phyloP scores from a whole-genome alignment of 2,113 vertebrate genomes.

The Entelurus aequoreus region DNA sequence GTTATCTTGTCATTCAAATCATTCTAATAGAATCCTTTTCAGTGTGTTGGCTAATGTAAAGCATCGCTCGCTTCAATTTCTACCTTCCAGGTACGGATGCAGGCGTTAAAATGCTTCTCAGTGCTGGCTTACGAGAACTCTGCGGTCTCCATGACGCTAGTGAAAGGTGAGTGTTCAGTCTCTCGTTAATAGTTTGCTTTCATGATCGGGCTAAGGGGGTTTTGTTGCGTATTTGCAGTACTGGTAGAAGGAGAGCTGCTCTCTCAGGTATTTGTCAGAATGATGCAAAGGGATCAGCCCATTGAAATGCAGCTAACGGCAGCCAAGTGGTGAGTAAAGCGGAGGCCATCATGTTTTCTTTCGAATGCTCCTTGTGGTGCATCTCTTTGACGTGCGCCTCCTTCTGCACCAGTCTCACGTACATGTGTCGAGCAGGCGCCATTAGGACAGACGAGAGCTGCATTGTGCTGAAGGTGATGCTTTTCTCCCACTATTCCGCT shows the following conservation, averaged over 20 bases:
- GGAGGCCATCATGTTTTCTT: neutral
- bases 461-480: slow-evolving; percentile 87
- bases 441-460: slow-evolving; percentile 89
- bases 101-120: slow-evolving; percentile 97
- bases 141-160: slow-evolving; percentile 93
- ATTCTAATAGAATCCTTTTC: no score
- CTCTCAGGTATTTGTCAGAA: slow-evolving; percentile 95
- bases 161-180: slow-evolving; percentile 82
- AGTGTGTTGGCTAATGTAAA: neutral
- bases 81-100: slow-evolving; percentile 87
- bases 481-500: neutral
- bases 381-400: slow-evolving; percentile 3
- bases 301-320: slow-evolving; percentile 99
- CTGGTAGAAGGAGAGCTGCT: slow-evolving; percentile 91
- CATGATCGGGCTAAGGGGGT: neutral
- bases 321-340: slow-evolving; percentile 89
- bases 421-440: slow-evolving; percentile 97
- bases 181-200: neutral
- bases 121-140: slow-evolving; percentile 96
- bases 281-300: slow-evolving; percentile 97
- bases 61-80: neutral
- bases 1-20: neutral
- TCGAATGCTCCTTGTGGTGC: neutral
- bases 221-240: slow-evolving; percentile 72
- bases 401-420: slow-evolving; percentile 83